Conservation (phyloP, 2,797 vertebrate species). For the Pseudochirops corinnae region DNA sequence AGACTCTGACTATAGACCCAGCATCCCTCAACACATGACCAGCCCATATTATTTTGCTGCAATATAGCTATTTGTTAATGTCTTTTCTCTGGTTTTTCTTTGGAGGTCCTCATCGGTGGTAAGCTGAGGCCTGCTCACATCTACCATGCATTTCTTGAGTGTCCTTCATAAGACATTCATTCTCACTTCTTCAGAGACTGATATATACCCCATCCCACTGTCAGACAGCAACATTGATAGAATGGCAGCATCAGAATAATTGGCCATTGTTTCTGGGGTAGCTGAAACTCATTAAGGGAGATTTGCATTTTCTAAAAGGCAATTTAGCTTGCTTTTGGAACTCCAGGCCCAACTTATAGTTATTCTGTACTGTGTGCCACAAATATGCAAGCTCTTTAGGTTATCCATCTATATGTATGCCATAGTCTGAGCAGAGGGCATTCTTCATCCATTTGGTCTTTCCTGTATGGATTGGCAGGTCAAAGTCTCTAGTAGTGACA, state of each 20-base stretch:
- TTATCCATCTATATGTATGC: too few species aligned
- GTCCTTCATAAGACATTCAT: neutral
- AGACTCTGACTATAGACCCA: neutral
- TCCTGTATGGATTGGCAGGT: neutral
- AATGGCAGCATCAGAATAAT: neutral
- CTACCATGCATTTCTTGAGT: neutral
- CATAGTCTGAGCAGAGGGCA: too few species aligned
- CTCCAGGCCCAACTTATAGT: neutral
- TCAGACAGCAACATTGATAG: neutral
- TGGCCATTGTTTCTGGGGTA: neutral
- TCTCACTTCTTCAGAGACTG: neutral
- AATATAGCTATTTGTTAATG: neutral
- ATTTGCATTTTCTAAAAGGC: neutral
- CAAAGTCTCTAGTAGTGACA: neutral
- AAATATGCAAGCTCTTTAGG: neutral
- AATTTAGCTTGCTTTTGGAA: neutral
- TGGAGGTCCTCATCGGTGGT: too few species aligned
- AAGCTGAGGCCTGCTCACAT: neutral
- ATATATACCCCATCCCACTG: fast-evolving
- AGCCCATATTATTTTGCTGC: neutral
- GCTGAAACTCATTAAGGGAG: neutral
- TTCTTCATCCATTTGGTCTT: neutral
- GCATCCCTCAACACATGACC: neutral
- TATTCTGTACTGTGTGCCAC: neutral
- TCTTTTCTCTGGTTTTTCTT: neutral